Evolutionary conservation across 2,797 vertebrate species (phyloP).

Genomic region (Pterois miles): DNA sequence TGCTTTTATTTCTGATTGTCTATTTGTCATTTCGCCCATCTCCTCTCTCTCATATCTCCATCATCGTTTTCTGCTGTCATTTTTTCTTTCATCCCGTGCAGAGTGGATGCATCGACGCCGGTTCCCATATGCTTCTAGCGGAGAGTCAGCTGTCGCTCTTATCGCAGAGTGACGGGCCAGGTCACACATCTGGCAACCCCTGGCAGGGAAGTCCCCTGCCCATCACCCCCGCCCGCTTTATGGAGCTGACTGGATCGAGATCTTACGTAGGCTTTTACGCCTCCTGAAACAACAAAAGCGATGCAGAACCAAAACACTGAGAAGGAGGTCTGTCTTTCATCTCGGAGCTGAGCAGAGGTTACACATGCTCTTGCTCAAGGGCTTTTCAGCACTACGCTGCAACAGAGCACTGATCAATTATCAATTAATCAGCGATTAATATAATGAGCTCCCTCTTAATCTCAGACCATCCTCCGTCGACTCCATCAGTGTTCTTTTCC

Average conservation of each 20-base stretch:
- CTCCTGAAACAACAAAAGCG: constrained; percentile 75
- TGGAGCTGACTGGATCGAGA: constrained; percentile 56
- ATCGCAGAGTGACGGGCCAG: constrained; percentile 51
- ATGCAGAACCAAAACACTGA: constrained; percentile 66
- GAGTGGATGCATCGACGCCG: neutral
- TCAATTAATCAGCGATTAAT: constrained; percentile 43
- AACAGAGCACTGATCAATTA: constrained; percentile 48
- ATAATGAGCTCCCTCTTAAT: constrained; percentile 33
- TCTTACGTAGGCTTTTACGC: constrained; percentile 62
- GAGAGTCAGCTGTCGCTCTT: constrained; percentile 69
- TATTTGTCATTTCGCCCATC: constrained; percentile 36
- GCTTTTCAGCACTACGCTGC: constrained; percentile 34
- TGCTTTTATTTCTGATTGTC: constrained; percentile 24
- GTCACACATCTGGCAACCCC: constrained; percentile 79
- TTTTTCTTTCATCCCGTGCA: neutral
- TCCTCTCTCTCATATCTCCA: constrained; percentile 18
- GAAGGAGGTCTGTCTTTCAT: constrained; percentile 72
- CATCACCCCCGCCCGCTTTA: constrained; percentile 31
- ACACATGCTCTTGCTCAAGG: constrained; percentile 54
- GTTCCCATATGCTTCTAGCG: constrained; percentile 55
- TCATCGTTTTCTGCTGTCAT: neutral
- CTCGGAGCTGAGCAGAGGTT: constrained; percentile 55
- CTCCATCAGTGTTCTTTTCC: neutral
- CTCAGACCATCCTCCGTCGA: neutral
- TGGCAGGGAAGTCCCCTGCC: constrained; percentile 64